These are phyloP conservation scores for Vidua macroura DNA, from an alignment of 2,113 vertebrate genomes.

Conservation along the genomic window DNA sequence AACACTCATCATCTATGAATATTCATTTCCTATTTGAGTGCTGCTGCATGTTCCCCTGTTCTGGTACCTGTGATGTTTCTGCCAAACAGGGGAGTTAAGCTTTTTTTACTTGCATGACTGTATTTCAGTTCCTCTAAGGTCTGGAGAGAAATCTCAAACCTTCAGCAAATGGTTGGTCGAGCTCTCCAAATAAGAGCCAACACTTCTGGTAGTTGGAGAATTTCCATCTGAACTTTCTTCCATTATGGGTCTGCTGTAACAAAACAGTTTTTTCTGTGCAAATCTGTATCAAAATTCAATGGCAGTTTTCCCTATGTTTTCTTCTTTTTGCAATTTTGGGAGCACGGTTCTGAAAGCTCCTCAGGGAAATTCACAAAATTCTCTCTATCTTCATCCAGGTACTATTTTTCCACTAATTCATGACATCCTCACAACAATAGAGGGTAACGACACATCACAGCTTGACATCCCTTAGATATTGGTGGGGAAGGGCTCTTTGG, in stretches of 20 bases:
- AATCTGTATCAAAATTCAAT: neutral
- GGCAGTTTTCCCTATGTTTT: neutral
- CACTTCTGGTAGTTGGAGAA: neutral
- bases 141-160: neutral
- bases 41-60: neutral
- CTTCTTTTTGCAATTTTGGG: constrained; percentile 4
- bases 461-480: neutral
- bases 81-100: neutral
- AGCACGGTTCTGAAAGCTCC: constrained; percentile 1
- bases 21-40: constrained; percentile 8
- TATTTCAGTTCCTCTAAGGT: neutral
- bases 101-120: neutral
- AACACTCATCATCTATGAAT: neutral
- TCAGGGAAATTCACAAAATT: constrained; percentile 4
- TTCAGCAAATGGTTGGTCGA: neutral
- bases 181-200: neutral
- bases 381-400: neutral
- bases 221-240: neutral
- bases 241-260: neutral
- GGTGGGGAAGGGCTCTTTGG: neutral
- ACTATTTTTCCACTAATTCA: neutral
- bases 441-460: constrained; percentile 22
- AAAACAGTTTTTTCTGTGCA: neutral
- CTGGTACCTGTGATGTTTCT: neutral
- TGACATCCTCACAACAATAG: neutral